Evolutionary conservation across 2,888 invertebrate genomes (phyloP), one percentile per base, ranked within the genome.

Genomic region (Drosophila nr. perissopoda): DNA sequence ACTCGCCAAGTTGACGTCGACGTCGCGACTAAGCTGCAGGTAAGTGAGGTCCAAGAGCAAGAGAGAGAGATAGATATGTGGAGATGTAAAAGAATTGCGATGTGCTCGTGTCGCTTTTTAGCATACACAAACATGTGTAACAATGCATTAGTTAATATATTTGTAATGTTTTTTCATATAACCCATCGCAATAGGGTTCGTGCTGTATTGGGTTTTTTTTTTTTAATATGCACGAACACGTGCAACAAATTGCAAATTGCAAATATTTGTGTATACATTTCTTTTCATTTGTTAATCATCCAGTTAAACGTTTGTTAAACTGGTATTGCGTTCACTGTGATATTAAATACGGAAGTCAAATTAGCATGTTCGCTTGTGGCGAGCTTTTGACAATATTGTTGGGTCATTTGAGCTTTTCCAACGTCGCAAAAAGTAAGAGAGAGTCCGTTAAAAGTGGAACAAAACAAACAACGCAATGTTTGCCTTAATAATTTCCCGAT

Each of bases 21-120:
- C 70, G 69, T 31, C 51, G 68, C 79, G 70, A 81, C 76, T 80
- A 69, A 69, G 79, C 72, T 87, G 79, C 87, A 83, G 77, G 77
- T 74, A 70, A 79, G 82, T 70, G 72, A 80, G 65, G 65, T 71
- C 34, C 27, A 46, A 57, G n/a, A 56, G 21, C 21, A 42, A 42
- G 6, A 42, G 42, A 42, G 42, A 42, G 11, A 42, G 13, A 21
- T 0, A 21, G 21, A 16, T 33, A 33, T 33, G 33, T 16, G 18
- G 31, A 57, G 16, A 57, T 31, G 31, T 40, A 56, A 38, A n/a
- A 57, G 6, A 51, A 21, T 57, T 40, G 57, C 57, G 57, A 57
- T 57, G 42, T 31, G 42, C 31, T 42, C 57, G 57, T 42, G 31
- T 31, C 31, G 16, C 21, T 51, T 51, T 29, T 29, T n/a, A 16